A percentile compares a stretch with the other conserved stretches of the same genome.
phyloP scores from a whole-genome alignment of 2,113 vertebrate genomes.

The Geococcyx californianus region DNA sequence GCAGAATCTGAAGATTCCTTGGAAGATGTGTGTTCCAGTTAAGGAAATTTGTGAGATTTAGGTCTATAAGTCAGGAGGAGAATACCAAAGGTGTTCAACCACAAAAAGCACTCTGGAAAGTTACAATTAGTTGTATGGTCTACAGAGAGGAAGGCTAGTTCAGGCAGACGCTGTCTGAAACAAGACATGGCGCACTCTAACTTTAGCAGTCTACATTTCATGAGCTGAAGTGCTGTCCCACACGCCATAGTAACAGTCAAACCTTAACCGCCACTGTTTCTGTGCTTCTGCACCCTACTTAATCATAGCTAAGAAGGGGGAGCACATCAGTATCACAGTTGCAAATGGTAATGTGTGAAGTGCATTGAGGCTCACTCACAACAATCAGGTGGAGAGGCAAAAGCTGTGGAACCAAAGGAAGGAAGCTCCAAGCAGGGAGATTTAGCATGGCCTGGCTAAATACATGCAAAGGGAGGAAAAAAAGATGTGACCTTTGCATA shows the following conservation, averaged over 20 bases:
- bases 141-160: neutral
- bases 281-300: neutral
- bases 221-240: neutral
- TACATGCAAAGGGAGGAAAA: neutral
- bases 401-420: neutral
- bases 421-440: neutral
- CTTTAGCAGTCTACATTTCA: neutral
- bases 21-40: neutral
- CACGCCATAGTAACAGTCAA: neutral
- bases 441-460: neutral
- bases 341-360: neutral
- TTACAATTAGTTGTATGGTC: neutral
- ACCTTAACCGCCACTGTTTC: neutral
- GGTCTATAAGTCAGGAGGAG: neutral
- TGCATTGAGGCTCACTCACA: neutral
- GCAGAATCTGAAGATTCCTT: neutral
- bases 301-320: neutral
- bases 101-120: neutral
- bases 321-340: neutral
- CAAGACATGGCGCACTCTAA: neutral
- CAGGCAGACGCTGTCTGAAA: neutral
- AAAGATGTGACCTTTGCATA: neutral
- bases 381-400: neutral
- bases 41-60: neutral
- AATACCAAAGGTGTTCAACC: neutral